Evolutionary conservation across 2,888 invertebrate genomes (phyloP).

Genomic region (Thyatira batis): DNA sequence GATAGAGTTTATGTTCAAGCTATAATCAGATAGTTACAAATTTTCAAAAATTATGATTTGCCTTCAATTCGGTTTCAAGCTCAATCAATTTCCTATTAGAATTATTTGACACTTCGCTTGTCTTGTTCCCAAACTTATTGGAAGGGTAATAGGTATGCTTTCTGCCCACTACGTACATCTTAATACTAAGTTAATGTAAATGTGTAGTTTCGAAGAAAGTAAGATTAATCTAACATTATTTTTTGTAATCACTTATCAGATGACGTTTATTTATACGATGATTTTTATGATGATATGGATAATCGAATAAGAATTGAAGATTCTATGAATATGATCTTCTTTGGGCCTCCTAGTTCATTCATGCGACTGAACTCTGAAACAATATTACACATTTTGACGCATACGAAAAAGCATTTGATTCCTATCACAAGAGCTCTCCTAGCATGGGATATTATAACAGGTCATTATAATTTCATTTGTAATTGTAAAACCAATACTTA

Average conservation of each 20-base stretch:
- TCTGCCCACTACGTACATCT: too few species aligned
- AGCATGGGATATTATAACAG: slow-evolving; percentile 75
- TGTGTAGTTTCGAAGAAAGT: too few species aligned
- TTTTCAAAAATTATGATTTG: too few species aligned
- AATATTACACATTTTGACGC: slow-evolving; percentile 59
- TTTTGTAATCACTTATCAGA: slow-evolving; percentile 30
- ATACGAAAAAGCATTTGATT: slow-evolving; percentile 59
- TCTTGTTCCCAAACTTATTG: too few species aligned
- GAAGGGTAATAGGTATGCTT: too few species aligned
- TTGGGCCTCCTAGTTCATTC: slow-evolving; percentile 65
- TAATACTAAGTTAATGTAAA: too few species aligned
- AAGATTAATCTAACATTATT: neutral
- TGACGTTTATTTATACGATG: slow-evolving; percentile 47
- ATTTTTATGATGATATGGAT: slow-evolving; percentile 71
- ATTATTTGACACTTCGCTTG: too few species aligned
- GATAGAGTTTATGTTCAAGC: slow-evolving; percentile 3
- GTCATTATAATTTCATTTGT: slow-evolving; percentile 42
- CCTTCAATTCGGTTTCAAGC: too few species aligned
- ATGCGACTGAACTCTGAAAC: slow-evolving; percentile 68
- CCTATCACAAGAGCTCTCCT: slow-evolving; percentile 60
- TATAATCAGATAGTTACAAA: too few species aligned
- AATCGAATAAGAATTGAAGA: slow-evolving; percentile 49
- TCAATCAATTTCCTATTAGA: too few species aligned
- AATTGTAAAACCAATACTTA: too few species aligned
- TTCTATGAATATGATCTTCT: slow-evolving; percentile 73